Evolutionary conservation across 2,888 invertebrate genomes (phyloP), one percentile per base, ranked within the genome.

Genomic region (Drosophila suboccidentalis): DNA sequence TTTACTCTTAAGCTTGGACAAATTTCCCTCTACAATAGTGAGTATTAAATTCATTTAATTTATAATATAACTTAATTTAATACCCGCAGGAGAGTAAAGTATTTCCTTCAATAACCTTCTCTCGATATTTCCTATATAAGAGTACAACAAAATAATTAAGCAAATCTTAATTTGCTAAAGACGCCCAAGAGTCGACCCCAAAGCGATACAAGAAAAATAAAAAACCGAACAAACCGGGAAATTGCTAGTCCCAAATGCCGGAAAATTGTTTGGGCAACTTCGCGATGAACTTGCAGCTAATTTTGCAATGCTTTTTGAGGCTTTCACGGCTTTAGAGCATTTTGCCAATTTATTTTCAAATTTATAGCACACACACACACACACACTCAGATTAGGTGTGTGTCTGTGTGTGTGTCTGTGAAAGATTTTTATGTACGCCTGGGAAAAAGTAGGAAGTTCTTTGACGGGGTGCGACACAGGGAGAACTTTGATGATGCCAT

Each of bases 301-400:
- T 79, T 80, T 55, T 76, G 66, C 65, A 62, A 55, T 71, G 59
- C 70, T 73, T 61, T 55, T 39, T 70, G 77, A 74, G 75, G 65
- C 68, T 66, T 82, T 75, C 66, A 81, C 64, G 66, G 78, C 76
- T 74, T 70, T 62, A 67, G 62, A 70, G 74, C 59, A 49, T 70
- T 70, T 62, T 74, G 66, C 66, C 80, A 88, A 89, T 87, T 87
- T 77, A 78, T 73, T 75, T 73, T 69, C 32, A 69, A 78, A 85
- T 88, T 86, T 86, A 87, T 86, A 73, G 73, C 71, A 36, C 41
- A 49, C 61, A 59, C 57, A 72, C 41, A 59, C 43, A 55, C 41
- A 17, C 29, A 74, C 41, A 39, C 62, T 54, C 65, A 72, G 76
- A 79, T 80, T 84, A 72, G 70, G 60, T 68, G 66, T 73, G 62